phyloP scores from a whole-genome alignment of 2,888 invertebrate genomes.

The Nudaria mundana region DNA sequence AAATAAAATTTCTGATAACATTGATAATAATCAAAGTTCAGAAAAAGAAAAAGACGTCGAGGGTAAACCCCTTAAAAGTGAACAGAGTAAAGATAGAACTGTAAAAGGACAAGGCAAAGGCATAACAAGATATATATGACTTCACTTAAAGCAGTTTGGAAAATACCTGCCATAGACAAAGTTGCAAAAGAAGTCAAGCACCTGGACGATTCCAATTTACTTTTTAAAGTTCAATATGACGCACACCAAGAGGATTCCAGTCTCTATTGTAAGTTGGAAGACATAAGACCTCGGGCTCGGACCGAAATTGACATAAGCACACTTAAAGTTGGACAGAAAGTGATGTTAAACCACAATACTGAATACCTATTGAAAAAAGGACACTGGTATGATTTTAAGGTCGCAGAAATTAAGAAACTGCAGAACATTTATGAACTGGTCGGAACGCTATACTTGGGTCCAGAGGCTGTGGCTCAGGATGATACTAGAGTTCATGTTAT shows the following conservation, averaged over 20 bases:
- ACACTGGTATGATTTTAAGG: conserved; percentile 84
- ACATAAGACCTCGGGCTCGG: conserved; percentile 86
- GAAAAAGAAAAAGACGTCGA: conserved; percentile 47
- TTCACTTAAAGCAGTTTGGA: conserved; percentile 32
- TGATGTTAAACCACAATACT: conserved; percentile 88
- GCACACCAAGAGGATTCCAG: conserved; percentile 60
- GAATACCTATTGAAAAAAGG: conserved; percentile 85
- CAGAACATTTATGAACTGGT: conserved; percentile 63
- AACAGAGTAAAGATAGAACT: conserved; percentile 29
- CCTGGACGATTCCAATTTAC: conserved; percentile 49
- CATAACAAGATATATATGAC: conserved; percentile 53
- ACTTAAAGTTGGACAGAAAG: conserved; percentile 80
- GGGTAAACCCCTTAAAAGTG: conserved; percentile 42
- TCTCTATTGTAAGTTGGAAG: conserved; percentile 64
- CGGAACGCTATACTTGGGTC: conserved; percentile 83
- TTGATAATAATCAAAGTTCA: conserved; percentile 18
- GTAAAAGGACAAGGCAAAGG: conserved; percentile 38
- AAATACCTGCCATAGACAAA: conserved; percentile 29
- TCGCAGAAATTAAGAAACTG: conserved; percentile 67
- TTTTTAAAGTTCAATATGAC: conserved; percentile 68
- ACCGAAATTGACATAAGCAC: conserved; percentile 73
- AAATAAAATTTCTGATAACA: conserved; percentile 11
- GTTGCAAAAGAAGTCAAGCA: conserved; percentile 15
- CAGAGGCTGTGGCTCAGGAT: conserved; percentile 76
- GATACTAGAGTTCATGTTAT: conserved; percentile 80